Conservation (phyloP, 2,113 vertebrate species). For the Sapayoa aenigma region DNA sequence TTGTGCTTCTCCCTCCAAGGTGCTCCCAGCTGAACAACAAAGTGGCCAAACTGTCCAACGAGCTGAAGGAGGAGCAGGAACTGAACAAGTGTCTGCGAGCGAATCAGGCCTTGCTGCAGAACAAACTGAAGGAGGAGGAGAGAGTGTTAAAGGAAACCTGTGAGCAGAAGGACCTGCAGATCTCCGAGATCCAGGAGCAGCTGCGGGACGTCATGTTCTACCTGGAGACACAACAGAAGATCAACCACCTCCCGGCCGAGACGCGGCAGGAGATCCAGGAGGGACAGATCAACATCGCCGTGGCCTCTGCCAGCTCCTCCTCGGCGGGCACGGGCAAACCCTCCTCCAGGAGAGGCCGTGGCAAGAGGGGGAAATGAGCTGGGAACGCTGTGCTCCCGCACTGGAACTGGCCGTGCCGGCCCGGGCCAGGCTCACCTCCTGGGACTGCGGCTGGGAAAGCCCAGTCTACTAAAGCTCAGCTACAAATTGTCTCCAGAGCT, state of each 20-base stretch:
- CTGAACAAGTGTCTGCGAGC: slow-evolving; percentile 93
- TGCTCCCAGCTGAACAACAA: slow-evolving; percentile 85
- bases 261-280: slow-evolving; percentile 93
- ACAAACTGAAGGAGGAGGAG: slow-evolving; percentile 88
- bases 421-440: neutral
- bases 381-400: neutral
- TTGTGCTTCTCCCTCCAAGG: slow-evolving; percentile 64
- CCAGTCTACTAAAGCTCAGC: slow-evolving; percentile 38
- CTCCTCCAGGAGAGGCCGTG: slow-evolving; percentile 85
- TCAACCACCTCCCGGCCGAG: slow-evolving; percentile 88
- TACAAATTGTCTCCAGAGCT: slow-evolving; percentile 53
- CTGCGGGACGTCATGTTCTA: slow-evolving; percentile 97
- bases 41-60: slow-evolving; percentile 83
- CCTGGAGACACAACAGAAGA: slow-evolving; percentile 91
- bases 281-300: slow-evolving; percentile 91
- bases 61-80: slow-evolving; percentile 96
- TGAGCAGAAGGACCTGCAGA: slow-evolving; percentile 84
- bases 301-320: slow-evolving; percentile 74
- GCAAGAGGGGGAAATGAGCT: slow-evolving; percentile 89
- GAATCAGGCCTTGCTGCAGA: slow-evolving; percentile 90
- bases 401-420: neutral
- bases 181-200: slow-evolving; percentile 92
- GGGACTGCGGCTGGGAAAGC: neutral
- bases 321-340: slow-evolving; percentile 64
- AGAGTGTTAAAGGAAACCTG: slow-evolving; percentile 79